Evolutionary conservation across 1,140 invertebrate genomes (phyloP).

Genomic region (Drosophila cardini): DNA sequence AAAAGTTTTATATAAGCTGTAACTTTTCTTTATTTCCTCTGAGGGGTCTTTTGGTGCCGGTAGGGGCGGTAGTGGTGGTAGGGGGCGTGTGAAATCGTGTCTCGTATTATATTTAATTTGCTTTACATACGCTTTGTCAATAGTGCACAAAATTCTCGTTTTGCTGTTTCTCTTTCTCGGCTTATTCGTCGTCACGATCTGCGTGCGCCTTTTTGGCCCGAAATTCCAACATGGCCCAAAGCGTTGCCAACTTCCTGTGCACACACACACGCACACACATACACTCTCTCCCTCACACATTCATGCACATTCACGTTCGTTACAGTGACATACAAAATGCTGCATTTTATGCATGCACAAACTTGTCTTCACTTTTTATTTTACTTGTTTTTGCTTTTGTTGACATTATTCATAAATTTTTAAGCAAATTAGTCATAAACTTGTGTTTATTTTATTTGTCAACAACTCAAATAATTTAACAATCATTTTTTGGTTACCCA

Average conservation of each 20-base stretch:
- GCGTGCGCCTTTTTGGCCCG: constrained; percentile 36
- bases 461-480: constrained; percentile 50
- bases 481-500: constrained; percentile 28
- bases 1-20: constrained; percentile 67
- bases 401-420: constrained; percentile 72
- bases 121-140: constrained; percentile 78
- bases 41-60: too few species aligned
- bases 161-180: background rate
- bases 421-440: constrained; percentile 76
- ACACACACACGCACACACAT: constrained; percentile 38
- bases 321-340: constrained; percentile 44
- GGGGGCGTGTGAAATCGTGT: constrained; percentile 31
- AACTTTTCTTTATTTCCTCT: constrained; percentile 63
- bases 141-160: constrained; percentile 50
- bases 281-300: constrained; percentile 22
- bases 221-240: constrained; percentile 72
- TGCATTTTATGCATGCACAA: constrained; percentile 68
- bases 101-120: constrained; percentile 78
- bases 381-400: constrained; percentile 29
- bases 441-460: constrained; percentile 68
- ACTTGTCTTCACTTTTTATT: constrained; percentile 19
- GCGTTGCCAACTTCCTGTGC: constrained; percentile 72
- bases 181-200: constrained; percentile 8
- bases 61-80: too few species aligned
- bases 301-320: constrained; percentile 22